A percentile compares a stretch with the other conserved stretches of the same genome.
phyloP scores from a whole-genome alignment of 2,888 invertebrate species.

The Hecatera dysodea region DNA sequence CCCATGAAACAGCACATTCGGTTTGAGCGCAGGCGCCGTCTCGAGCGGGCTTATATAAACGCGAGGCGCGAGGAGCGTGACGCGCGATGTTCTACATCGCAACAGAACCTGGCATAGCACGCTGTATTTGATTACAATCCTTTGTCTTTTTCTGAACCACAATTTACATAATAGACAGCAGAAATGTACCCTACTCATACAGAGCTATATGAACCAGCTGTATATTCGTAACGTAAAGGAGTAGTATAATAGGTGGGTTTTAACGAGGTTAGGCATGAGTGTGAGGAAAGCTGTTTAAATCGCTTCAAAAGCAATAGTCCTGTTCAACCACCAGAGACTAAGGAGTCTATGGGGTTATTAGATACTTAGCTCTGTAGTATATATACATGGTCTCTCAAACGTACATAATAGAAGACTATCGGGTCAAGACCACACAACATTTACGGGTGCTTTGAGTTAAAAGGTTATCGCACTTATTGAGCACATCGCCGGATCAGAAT shows the following conservation, averaged over 20 bases:
- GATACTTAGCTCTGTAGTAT: no score
- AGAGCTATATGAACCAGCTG: neutral
- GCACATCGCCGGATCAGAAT: no score
- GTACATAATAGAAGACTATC: no score
- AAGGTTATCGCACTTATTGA: no score
- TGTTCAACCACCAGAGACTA: no score
- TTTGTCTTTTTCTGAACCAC: slow-evolving; percentile 59
- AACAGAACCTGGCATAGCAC: slow-evolving; percentile 49
- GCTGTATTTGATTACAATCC: slow-evolving; percentile 57
- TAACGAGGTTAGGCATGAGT: neutral
- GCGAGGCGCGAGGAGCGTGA: slow-evolving; percentile 61
- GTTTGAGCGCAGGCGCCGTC: slow-evolving; percentile 56
- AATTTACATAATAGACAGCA: slow-evolving; percentile 30
- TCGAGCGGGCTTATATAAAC: slow-evolving; percentile 66
- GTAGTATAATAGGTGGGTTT: neutral
- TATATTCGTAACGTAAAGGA: slow-evolving; percentile 1
- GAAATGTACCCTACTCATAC: slow-evolving; percentile 6
- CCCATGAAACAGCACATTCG: slow-evolving; percentile 64
- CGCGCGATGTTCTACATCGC: slow-evolving; percentile 43
- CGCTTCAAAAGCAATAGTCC: no score
- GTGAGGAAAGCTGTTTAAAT: no score
- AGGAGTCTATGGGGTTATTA: no score
- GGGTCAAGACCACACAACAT: no score
- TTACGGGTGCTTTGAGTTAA: no score
- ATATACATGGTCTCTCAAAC: no score